Conservation (phyloP, 2,888 invertebrate genomes). For the Synanthedon andrenaeformis region DNA sequence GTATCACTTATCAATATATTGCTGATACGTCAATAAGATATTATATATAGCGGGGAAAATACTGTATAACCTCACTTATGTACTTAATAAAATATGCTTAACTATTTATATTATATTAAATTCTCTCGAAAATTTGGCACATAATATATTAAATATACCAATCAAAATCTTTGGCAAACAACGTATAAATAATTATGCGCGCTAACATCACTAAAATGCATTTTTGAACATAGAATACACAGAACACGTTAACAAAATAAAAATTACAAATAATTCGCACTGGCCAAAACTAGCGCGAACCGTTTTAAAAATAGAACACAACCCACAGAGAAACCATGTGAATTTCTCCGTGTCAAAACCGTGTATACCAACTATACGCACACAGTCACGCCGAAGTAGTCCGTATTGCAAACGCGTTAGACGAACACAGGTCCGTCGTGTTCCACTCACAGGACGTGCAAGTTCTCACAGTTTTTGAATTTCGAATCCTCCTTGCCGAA, state of each 20-base stretch:
- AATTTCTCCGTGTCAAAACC: background rate
- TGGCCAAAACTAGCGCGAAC: background rate
- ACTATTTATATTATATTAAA: constrained; percentile 40
- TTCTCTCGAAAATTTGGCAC: constrained; percentile 58
- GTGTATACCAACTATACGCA: background rate
- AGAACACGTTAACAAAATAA: background rate
- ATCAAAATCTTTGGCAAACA: constrained; percentile 5
- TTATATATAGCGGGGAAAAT: constrained; percentile 26
- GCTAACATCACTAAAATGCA: background rate
- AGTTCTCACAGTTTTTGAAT: constrained; percentile 92
- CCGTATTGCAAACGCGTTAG: constrained; percentile 12
- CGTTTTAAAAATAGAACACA: background rate
- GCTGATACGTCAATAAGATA: constrained; percentile 31
- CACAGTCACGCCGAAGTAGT: background rate
- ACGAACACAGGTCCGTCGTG: constrained; percentile 62
- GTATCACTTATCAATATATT: constrained; percentile 21
- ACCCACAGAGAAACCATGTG: background rate
- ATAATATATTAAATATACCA: constrained; percentile 19
- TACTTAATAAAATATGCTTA: constrained; percentile 1
- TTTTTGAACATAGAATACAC: background rate
- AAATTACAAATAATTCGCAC: background rate
- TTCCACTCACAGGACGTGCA: constrained; percentile 82
- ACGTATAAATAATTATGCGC: background rate
- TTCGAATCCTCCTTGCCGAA: constrained; percentile 92
- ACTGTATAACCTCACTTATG: constrained; percentile 30